phyloP scores from a whole-genome alignment of 2,113 vertebrate genomes.

The Tachysurus fulvidraco region DNA sequence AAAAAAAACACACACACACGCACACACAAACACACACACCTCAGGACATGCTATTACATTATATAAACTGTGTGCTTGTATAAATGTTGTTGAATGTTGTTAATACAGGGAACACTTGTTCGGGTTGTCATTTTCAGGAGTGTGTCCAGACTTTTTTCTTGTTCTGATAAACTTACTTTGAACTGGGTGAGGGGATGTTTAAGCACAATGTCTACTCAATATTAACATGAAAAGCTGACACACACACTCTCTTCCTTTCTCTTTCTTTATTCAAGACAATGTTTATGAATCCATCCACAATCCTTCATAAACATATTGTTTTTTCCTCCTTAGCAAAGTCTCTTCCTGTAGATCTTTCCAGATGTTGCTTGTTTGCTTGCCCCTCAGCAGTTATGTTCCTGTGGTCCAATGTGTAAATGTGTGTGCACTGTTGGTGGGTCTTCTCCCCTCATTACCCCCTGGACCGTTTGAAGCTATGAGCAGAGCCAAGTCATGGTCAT shows the following conservation, averaged over 20 bases:
- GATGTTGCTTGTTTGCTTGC: conserved; percentile 18
- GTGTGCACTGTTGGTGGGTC: conserved; percentile 11
- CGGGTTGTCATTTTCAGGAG: neutral
- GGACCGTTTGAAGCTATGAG: neutral
- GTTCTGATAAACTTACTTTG: neutral
- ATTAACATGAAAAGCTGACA: neutral
- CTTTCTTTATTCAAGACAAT: neutral
- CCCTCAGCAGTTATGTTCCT: conserved; percentile 9
- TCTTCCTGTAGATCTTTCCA: conserved; percentile 2
- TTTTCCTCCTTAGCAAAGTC: neutral
- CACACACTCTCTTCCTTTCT: neutral
- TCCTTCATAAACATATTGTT: neutral
- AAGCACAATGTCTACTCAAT: neutral
- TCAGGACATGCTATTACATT: neutral
- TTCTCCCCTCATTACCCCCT: conserved; percentile 15
- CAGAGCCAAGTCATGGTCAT: conserved; percentile 37
- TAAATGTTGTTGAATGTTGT: conserved; percentile 27
- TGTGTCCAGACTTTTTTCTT: neutral
- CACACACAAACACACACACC: neutral
- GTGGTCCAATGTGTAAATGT: neutral
- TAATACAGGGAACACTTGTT: conserved; percentile 10
- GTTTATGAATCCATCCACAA: neutral
- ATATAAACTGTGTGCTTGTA: conserved; percentile 16
- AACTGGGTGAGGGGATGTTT: neutral
- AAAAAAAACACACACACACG: neutral